phyloP scores from a whole-genome alignment of 2,888 invertebrate genomes.

The Plutella xylostella region DNA sequence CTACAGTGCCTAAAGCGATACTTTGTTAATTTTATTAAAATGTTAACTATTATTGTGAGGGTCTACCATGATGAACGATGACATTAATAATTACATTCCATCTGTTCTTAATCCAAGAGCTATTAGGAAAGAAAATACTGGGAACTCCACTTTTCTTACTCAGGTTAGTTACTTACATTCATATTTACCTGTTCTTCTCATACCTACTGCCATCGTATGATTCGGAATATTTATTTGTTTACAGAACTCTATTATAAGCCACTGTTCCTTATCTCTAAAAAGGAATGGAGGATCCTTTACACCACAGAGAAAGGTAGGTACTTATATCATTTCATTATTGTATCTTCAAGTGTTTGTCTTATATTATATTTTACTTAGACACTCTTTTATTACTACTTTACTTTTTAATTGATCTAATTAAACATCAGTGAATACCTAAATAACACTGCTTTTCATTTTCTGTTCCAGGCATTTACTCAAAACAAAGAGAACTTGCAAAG shows the following conservation, averaged over 20 bases:
- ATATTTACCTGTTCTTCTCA: background rate
- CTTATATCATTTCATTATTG: background rate
- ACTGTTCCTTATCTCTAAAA: slow-evolving; percentile 36
- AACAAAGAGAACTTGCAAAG: slow-evolving; percentile 16
- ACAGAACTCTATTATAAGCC: slow-evolving; percentile 35
- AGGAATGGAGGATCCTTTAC: slow-evolving; percentile 19
- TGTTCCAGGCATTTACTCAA: slow-evolving; percentile 6
- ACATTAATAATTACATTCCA: slow-evolving; percentile 43
- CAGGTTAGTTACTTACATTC: slow-evolving; percentile 29
- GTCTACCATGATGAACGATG: slow-evolving; percentile 14
- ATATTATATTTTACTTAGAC: too few relatives aligned
- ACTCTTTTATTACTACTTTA: too few relatives aligned
- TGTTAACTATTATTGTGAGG: too few relatives aligned
- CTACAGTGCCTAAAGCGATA: too few relatives aligned
- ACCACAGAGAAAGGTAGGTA: background rate
- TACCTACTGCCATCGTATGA: background rate
- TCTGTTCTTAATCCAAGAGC: slow-evolving; percentile 45
- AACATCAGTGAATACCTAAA: too few relatives aligned
- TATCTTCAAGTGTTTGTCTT: too few relatives aligned
- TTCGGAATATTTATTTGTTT: slow-evolving; percentile 3
- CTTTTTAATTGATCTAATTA: too few relatives aligned
- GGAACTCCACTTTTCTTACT: slow-evolving; percentile 29
- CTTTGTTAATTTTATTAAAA: too few relatives aligned
- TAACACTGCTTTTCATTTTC: too few relatives aligned
- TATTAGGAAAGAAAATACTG: slow-evolving; percentile 26